Percentiles rank a stretch among this genome's conserved stretches.
These are phyloP conservation scores for Hyphantria cunea DNA, from an alignment of 1,140 invertebrate species.

Conservation along the genomic window DNA sequence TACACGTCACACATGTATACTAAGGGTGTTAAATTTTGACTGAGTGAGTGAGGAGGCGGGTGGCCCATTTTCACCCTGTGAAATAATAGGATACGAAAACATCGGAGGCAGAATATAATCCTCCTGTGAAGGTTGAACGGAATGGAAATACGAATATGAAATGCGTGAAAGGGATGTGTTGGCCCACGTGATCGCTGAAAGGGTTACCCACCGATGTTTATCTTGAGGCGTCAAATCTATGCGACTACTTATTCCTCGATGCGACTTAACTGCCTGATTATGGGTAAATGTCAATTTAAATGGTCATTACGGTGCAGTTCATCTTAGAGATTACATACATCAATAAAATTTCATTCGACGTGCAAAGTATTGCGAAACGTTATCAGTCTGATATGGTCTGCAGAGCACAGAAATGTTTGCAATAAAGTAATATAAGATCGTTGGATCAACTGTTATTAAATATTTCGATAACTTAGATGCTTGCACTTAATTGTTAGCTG, in stretches of 20 bases:
- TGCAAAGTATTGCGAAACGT: slow-evolving; percentile 20
- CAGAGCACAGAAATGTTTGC: slow-evolving; percentile 6
- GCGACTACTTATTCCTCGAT: slow-evolving; percentile 54
- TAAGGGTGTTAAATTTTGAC: slow-evolving; percentile 48
- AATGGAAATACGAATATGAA: slow-evolving; percentile 79
- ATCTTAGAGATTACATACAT: slow-evolving; percentile 13
- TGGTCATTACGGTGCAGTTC: slow-evolving; percentile 17
- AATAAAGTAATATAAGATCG: slow-evolving; percentile 2
- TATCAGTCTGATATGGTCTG: slow-evolving; percentile 22
- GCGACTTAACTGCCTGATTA: slow-evolving; percentile 20
- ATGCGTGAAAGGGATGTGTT: slow-evolving; percentile 69
- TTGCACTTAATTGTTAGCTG: slow-evolving; percentile 6
- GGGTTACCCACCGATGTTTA: slow-evolving; percentile 66
- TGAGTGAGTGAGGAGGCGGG: slow-evolving; percentile 75
- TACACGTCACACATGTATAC: slow-evolving; percentile 42
- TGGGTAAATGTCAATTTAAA: slow-evolving; percentile 25
- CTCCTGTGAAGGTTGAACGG: slow-evolving; percentile 74
- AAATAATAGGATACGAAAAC: slow-evolving; percentile 82
- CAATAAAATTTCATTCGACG: slow-evolving; percentile 14
- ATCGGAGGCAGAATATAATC: slow-evolving; percentile 80
- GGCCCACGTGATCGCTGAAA: slow-evolving; percentile 64
- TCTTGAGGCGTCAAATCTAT: slow-evolving; percentile 66
- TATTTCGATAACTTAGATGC: slow-evolving; percentile 10
- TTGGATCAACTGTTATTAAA: slow-evolving; percentile 12
- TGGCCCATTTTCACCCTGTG: slow-evolving; percentile 79